Conservation (phyloP, 1,140 invertebrate genomes). For the Trachymyrmex cornetzi region DNA sequence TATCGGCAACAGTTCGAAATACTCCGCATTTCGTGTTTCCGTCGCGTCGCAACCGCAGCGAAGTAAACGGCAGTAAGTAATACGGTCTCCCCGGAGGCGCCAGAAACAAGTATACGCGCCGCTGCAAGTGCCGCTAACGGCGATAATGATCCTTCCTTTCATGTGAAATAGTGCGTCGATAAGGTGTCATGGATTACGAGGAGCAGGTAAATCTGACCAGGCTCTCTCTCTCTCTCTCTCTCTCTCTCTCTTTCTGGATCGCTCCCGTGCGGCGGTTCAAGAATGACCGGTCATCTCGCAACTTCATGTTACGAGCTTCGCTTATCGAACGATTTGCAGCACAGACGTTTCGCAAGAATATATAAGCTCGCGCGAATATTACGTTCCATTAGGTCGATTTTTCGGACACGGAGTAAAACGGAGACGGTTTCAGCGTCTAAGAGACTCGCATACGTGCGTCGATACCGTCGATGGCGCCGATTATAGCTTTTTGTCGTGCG, state of each 20-base stretch:
- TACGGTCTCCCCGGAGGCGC: not conserved
- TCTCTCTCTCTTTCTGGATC: not conserved
- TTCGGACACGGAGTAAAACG: not conserved
- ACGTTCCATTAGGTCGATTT: not conserved
- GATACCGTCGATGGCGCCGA: not conserved
- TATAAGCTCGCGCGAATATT: not conserved
- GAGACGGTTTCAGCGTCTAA: not conserved
- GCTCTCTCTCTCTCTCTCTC: not conserved
- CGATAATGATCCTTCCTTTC: conserved; percentile 33
- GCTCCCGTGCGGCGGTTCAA: not conserved
- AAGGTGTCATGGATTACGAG: conserved; percentile 20
- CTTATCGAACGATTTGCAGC: conserved; percentile 17
- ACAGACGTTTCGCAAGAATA: not conserved
- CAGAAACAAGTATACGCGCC: conserved; percentile 5
- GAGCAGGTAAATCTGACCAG: not conserved
- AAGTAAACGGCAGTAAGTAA: conserved; percentile 5
- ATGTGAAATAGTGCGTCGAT: conserved; percentile 34
- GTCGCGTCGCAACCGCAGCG: not conserved
- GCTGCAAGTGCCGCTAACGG: conserved; percentile 10
- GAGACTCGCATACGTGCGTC: not conserved
- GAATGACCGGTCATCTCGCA: conserved; percentile 11
- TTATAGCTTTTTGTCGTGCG: conserved; percentile 3
- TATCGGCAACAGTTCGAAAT: conserved; percentile 17
- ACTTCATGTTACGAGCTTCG: conserved; percentile 25
- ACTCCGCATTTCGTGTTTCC: conserved; percentile 7